Evolutionary conservation across 2,797 vertebrate species (phyloP), one percentile per base, ranked within the genome.

Genomic region (Typhlichthys eigenmanni): DNA sequence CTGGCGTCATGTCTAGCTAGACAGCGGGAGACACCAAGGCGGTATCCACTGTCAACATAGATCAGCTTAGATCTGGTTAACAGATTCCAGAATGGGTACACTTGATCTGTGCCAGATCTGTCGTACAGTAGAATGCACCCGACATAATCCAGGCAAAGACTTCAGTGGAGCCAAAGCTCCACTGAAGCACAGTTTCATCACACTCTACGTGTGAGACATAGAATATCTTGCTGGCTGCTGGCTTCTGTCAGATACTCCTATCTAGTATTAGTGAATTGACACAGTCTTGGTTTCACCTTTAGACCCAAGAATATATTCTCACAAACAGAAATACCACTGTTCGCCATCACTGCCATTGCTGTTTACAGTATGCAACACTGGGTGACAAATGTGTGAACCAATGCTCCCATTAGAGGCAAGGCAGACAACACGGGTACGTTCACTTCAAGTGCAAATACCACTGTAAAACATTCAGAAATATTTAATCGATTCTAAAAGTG

Each of bases 231-330:
- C 56, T 57, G 50, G 75, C 63, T 0, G 0, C 72, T 80, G 78
- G 29, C 79, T 83, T 81, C 60, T 80, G 58, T 82, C 69, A 76
- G 51, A 72, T 46, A 71, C 73, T 63, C 54, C 76, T 32, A 55
- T 71, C 2, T 9, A 73, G 56, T 74, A 69, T 11, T 13, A 60
- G 48, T 78, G 79, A 78, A 64, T 16, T 54, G 64, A 65, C 50
- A 64, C 76, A 81, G 74, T 58, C 69, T 46, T 19, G 55, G 63
- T 60, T 62, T 72, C 49, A 60, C 0, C 0, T 47, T 65, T 58
- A 45, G 59, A 57, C 63, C 1, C 12, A 74, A 62, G 71, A 55
- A 76, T 70, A 74, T 71, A 75, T 75, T 69, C 60, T 68, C 34
- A 61, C 58, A 68, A 59, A 75, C 71, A 62, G 16, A 46, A 49